Conservation (phyloP, 2,888 invertebrate genomes). For the Agrochola lychnidis region DNA sequence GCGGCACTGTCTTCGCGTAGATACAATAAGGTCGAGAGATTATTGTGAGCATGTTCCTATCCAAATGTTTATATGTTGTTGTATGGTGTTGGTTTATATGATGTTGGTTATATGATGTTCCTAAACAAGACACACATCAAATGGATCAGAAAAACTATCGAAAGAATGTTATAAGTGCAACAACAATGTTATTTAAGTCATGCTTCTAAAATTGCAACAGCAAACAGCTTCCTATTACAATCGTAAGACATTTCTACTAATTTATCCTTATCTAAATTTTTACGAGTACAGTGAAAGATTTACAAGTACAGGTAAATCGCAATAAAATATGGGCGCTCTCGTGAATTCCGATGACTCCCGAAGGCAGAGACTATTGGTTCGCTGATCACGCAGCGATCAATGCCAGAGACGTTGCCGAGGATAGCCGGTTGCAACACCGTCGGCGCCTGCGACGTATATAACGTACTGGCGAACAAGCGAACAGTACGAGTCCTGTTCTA, state of each 20-base stretch:
- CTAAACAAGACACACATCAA: not conserved
- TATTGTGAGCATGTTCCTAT: too few species aligned
- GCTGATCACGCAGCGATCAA: slow-evolving; percentile 83
- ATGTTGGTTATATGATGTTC: too few species aligned
- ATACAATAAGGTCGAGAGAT: too few species aligned
- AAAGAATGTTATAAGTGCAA: not conserved
- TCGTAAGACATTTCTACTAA: slow-evolving; percentile 5
- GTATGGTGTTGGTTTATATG: too few species aligned
- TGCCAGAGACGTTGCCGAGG: slow-evolving; percentile 82
- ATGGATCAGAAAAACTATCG: not conserved
- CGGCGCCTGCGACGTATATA: slow-evolving; percentile 77
- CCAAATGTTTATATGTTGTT: not conserved
- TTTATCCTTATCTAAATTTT: slow-evolving; percentile 39
- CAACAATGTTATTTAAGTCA: not conserved
- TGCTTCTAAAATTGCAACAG: not conserved
- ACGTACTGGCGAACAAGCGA: slow-evolving; percentile 68
- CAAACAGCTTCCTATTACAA: slow-evolving; percentile 1
- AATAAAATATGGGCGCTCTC: slow-evolving; percentile 53
- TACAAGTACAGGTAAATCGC: slow-evolving; percentile 38
- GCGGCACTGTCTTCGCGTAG: too few species aligned
- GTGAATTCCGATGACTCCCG: slow-evolving; percentile 73
- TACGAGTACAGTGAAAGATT: slow-evolving; percentile 56
- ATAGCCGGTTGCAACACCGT: slow-evolving; percentile 77
- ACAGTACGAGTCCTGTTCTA: slow-evolving; percentile 79
- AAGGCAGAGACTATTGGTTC: slow-evolving; percentile 75